A percentile compares a stretch with the other conserved stretches of the same genome.
Conservation (phyloP, 2,888 invertebrate species). For the Pristionchus mayeri region DNA sequence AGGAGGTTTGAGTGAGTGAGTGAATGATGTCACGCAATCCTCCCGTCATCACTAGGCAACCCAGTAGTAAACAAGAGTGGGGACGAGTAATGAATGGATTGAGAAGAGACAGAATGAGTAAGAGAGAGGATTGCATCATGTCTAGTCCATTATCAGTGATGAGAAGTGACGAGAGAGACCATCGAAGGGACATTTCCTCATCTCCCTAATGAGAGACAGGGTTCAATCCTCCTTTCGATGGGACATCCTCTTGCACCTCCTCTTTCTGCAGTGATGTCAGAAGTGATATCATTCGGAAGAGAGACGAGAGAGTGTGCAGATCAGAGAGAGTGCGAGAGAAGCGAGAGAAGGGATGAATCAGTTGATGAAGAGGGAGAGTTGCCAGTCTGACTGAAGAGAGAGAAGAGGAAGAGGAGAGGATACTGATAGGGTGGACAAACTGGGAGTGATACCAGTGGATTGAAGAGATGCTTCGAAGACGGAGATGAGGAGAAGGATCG, state of each 20-base stretch:
- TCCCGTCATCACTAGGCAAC: conserved; percentile 30
- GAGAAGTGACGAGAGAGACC: too few relatives aligned
- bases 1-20: background rate
- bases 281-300: background rate
- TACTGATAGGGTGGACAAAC: background rate
- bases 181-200: background rate
- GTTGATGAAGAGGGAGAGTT: conserved; percentile 10
- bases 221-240: background rate
- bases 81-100: background rate
- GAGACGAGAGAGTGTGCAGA: conserved; percentile 7
- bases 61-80: background rate
- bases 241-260: background rate
- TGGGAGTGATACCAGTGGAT: background rate
- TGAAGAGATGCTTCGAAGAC: too few relatives aligned
- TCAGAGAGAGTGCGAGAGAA: conserved; percentile 11
- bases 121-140: background rate
- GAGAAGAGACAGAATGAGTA: background rate
- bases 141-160: too few relatives aligned
- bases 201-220: background rate
- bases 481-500: too few relatives aligned
- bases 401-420: background rate
- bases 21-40: background rate
- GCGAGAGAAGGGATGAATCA: conserved; percentile 9
- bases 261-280: background rate
- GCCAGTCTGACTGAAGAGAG: conserved; percentile 3